Base-by-base conservation (phyloP, 1,140 invertebrate species). In the Calliphora vicina region DNA sequence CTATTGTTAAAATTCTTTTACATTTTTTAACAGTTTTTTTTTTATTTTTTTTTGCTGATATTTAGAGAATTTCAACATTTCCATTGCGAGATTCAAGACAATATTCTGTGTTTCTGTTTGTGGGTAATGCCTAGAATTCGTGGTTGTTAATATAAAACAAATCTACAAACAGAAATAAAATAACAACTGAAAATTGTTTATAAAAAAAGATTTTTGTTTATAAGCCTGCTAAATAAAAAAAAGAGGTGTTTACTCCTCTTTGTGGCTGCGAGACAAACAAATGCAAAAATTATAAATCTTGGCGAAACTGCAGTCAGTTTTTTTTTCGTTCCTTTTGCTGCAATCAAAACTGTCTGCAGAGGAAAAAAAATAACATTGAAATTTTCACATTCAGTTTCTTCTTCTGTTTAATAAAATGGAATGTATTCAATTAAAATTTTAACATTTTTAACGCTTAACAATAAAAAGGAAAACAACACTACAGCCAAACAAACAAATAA, bases 401-500 rank as follows among this genome's bases (percentile, higher is more conserved):
- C n/a, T n/a, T n/a, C 20, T 67, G 61, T 20, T 23, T 67, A 67
- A 67, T 67, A 23, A 76, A 74, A 78, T 43, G 74, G 74, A 78
- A 78, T 78, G 35, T 25, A 45, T 78, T 43, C 74, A 78, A 78
- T 78, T 78, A 78, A 78, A 78, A 78, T 78, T 78, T 78, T 78
- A 78, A 78, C 74, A 78, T 78, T 78, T 78, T 78, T 78, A 78
- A 78, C 74, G 74, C 74, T 78, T 78, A 78, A 78, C 74, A 78
- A 78, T 78, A 15, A 78, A 43, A 78, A 13, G 17, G n/a, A 67
- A 67, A 67, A 67, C n/a, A 67, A 23, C n/a, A 67, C 20, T 23
- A n/a, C 50, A 57, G 50, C 50, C 15, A 57, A n/a, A n/a, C 20
- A 20, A 67, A 8, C 20, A 20, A 67, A 67, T 8, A 23, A 67